phyloP scores from a whole-genome alignment of 2,113 vertebrate genomes.

The Leptocoma aspasia region DNA sequence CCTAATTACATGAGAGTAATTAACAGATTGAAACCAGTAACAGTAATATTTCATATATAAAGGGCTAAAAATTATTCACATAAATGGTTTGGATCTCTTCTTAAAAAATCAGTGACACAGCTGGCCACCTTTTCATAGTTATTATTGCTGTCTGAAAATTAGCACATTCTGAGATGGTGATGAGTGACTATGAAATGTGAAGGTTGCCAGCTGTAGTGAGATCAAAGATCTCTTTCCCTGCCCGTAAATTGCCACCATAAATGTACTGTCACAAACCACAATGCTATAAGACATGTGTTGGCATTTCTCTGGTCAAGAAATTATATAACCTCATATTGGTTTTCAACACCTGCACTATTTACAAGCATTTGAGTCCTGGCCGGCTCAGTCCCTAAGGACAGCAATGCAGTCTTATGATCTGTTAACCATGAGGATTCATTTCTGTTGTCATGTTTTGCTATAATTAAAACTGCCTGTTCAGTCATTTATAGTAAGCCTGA shows the following conservation, averaged over 20 bases:
- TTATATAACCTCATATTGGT: conserved; percentile 58
- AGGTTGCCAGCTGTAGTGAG: not conserved
- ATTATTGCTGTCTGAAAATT: not conserved
- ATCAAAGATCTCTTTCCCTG: conserved; percentile 5
- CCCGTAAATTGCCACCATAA: conserved; percentile 12
- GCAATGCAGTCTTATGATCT: conserved; percentile 30
- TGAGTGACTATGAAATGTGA: not conserved
- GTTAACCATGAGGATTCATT: conserved; percentile 43
- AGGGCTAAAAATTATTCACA: not conserved
- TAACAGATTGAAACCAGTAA: not conserved
- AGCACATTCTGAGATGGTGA: not conserved
- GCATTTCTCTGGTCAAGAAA: conserved; percentile 41
- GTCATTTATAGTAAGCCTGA: conserved; percentile 55
- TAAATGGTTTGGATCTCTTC: not conserved
- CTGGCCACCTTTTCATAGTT: not conserved
- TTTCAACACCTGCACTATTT: conserved; percentile 58
- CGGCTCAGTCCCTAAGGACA: not conserved
- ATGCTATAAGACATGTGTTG: conserved; percentile 2
- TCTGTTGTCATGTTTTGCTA: conserved; percentile 56
- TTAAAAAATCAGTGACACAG: not conserved
- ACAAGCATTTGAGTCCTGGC: conserved; percentile 3
- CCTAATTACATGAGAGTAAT: not conserved
- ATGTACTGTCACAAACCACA: not conserved
- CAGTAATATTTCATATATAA: not conserved
- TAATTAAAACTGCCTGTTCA: conserved; percentile 55